Percentiles rank a stretch among this genome's conserved stretches.
phyloP scores from a whole-genome alignment of 2,888 invertebrate species.

The Rhagonycha fulva region DNA sequence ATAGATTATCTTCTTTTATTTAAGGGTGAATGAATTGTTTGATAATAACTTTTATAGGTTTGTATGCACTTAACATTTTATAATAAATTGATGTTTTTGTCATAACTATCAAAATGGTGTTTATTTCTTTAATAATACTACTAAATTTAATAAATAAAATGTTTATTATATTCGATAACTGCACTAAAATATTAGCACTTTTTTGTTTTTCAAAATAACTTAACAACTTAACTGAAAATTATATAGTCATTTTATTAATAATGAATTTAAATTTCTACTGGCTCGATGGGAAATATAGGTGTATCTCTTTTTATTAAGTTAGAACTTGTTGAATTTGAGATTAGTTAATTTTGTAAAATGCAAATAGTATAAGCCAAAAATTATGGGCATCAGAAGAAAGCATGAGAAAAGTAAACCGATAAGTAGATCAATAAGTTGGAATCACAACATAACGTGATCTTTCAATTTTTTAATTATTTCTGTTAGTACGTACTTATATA shows the following conservation, averaged over 20 bases:
- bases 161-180: background rate
- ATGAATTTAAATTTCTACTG: no score
- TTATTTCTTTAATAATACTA: background rate
- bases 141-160: background rate
- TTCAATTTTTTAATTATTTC: background rate
- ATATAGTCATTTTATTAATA: no score
- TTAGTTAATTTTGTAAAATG: background rate
- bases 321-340: background rate
- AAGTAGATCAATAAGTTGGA: background rate
- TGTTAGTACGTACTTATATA: background rate
- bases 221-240: no score
- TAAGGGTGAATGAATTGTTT: constrained; percentile 29
- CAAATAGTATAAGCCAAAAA: background rate
- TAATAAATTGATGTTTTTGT: constrained; percentile 3
- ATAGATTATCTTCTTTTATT: constrained; percentile 33
- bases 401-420: background rate
- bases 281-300: background rate
- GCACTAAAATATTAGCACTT: background rate
- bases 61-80: constrained; percentile 14
- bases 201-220: no score
- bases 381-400: background rate
- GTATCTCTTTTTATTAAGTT: background rate
- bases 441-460: background rate
- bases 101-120: background rate
- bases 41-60: constrained; percentile 25